phyloP scores from a whole-genome alignment of 2,888 invertebrate genomes.

The Melanotus villosus region DNA sequence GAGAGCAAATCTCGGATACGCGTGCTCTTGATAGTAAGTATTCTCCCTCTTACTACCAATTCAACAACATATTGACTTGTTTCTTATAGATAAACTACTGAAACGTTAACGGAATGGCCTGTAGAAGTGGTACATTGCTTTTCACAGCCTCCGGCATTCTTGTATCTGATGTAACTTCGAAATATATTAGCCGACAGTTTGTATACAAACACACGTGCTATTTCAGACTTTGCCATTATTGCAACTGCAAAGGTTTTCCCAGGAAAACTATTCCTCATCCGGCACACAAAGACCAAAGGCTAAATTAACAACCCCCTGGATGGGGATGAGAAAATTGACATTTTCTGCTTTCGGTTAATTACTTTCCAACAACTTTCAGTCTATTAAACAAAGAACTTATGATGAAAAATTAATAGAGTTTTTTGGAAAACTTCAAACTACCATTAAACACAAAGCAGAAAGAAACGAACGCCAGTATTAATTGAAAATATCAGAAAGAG shows the following conservation, averaged over 20 bases:
- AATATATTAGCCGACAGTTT: constrained; percentile 55
- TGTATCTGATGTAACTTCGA: constrained; percentile 58
- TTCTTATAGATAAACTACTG: constrained; percentile 37
- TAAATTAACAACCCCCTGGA: neutral
- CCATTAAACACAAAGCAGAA: no score
- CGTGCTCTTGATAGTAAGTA: constrained; percentile 58
- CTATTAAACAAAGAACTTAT: no score
- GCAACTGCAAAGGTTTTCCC: neutral
- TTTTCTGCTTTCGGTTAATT: neutral
- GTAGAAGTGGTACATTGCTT: constrained; percentile 54
- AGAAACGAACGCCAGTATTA: no score
- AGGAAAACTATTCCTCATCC: neutral
- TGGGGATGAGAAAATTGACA: neutral
- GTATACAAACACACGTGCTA: constrained; percentile 54
- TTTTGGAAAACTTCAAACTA: no score
- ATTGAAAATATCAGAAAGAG: no score
- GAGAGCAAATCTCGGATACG: constrained; percentile 58
- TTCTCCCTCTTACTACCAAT: constrained; percentile 56
- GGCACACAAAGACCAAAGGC: neutral
- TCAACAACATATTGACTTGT: constrained; percentile 57
- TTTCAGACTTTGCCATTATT: constrained; percentile 8
- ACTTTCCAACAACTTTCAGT: no score
- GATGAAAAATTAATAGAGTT: no score
- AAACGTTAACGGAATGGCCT: constrained; percentile 51
- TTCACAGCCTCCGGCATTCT: constrained; percentile 55